Percentiles rank a stretch among this genome's conserved stretches.
Conservation (phyloP, 2,888 invertebrate species). For the Sarcophaga variegata region DNA sequence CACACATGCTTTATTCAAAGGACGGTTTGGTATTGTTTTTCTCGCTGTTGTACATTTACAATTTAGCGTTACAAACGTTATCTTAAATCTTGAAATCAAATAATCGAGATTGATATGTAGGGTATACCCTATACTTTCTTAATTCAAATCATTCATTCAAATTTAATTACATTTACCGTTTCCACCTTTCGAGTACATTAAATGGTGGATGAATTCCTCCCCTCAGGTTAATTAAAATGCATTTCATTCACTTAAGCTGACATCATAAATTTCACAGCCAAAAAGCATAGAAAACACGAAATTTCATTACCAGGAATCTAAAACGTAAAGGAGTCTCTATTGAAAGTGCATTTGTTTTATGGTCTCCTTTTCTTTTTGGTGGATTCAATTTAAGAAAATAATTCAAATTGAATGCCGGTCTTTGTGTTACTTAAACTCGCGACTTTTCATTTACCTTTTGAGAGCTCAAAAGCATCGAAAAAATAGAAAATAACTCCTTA, state of each 20-base stretch:
- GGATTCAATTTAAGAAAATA: background rate
- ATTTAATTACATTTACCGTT: slow-evolving; percentile 2
- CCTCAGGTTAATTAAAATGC: slow-evolving; percentile 71
- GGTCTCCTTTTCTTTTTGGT: slow-evolving; percentile 6
- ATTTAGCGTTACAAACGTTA: too few species aligned
- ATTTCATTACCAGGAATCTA: slow-evolving; percentile 11
- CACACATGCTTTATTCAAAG: too few species aligned
- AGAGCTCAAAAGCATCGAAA: background rate
- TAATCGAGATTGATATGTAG: too few species aligned
- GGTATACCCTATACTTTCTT: too few species aligned
- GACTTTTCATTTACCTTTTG: slow-evolving; percentile 40
- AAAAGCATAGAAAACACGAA: slow-evolving; percentile 15
- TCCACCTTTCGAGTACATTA: slow-evolving; percentile 1
- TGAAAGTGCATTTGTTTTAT: slow-evolving; percentile 59
- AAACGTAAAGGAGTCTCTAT: slow-evolving; percentile 53
- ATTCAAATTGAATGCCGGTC: slow-evolving; percentile 48
- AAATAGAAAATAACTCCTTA: background rate
- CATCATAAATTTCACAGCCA: slow-evolving; percentile 68
- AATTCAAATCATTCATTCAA: background rate
- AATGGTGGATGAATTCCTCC: slow-evolving; percentile 46
- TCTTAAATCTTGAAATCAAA: too few species aligned
- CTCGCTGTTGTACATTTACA: too few species aligned
- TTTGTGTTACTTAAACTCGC: slow-evolving; percentile 35
- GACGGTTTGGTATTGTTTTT: too few species aligned
- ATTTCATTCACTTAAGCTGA: slow-evolving; percentile 67